Conservation (phyloP, 1,140 invertebrate genomes). For the Tyrophagus putrescentiae region DNA sequence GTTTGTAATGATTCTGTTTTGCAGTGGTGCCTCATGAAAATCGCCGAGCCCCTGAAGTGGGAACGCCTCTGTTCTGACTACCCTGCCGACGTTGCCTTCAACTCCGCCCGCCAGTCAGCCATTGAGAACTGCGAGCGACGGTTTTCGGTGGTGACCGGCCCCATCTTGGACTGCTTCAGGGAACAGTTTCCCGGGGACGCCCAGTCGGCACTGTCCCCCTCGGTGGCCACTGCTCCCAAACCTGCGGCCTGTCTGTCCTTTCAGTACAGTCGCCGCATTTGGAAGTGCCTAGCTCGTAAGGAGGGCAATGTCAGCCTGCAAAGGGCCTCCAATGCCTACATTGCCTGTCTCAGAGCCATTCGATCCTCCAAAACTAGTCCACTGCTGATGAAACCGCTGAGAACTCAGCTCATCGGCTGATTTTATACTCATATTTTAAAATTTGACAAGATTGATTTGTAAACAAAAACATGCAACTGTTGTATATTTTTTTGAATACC, state of each 20-base stretch:
- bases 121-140: slow-evolving; percentile 11
- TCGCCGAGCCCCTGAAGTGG: slow-evolving; percentile 13
- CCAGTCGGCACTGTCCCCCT: background rate
- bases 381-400: no score
- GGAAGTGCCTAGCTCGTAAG: slow-evolving; percentile 11
- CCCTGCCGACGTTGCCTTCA: background rate
- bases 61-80: slow-evolving; percentile 11
- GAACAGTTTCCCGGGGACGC: background rate
- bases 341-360: slow-evolving; percentile 1
- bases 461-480: no score
- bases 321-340: background rate
- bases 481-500: no score
- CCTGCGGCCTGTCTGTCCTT: slow-evolving; percentile 14
- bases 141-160: background rate
- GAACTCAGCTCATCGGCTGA: no score
- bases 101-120: background rate
- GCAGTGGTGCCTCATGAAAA: slow-evolving; percentile 19
- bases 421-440: no score
- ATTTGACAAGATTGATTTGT: no score
- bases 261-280: slow-evolving; percentile 2
- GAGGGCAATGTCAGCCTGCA: background rate
- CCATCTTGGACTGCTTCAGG: background rate
- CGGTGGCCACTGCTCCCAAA: background rate
- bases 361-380: no score
- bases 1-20: background rate